Evolutionary conservation across 1,140 invertebrate species (phyloP), one percentile per base, ranked within the genome.

Genomic region (Bombus superbus): DNA sequence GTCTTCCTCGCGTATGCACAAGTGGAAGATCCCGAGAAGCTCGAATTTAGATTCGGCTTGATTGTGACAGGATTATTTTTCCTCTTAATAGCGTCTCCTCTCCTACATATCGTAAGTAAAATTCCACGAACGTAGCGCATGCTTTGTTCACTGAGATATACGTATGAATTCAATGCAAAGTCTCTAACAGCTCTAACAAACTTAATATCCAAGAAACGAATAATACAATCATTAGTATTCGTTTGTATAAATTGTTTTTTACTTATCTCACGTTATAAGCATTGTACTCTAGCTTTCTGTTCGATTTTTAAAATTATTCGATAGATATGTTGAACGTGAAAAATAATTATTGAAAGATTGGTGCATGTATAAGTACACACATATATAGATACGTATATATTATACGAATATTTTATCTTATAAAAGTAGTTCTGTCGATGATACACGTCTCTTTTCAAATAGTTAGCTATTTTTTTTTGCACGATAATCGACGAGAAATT

Each of bases 51-150:
- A 92, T 97, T 96, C 91, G 97, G 97, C 32, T 93, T 97, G 68
- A 95, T 98, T 53, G 96, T 97, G 11, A 98, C 97, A 0, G 92
- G 95, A 35, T 94, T 98, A 71, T 96, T 98, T 92, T 94, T 98
- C 40, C 89, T 96, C 68, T 91, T 98, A 81, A 96, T 98, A 42
- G 97, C 96, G 13, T 96, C 96, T 13, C 97, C 97, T n/a, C 93
- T 98, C 2, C 94, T 97, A 57, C 96, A 96, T 92, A 92, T 98
- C 84, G 97, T 97, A 94, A 96, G 96, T 96, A 90, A 40, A 76
- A 77, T 85, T 90, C 81, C 5, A 53, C 32, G 32, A 42, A 83
- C 53, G 4, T 35, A 87, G 66, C 40, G 10, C 25, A 32, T 1
- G 13, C 66, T 77, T 38, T 79, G 1, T 74, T n/a, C n/a, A 64